These are phyloP conservation scores for Neuroterus valhalla DNA, from an alignment of 1,140 invertebrate species.

Conservation along the genomic window DNA sequence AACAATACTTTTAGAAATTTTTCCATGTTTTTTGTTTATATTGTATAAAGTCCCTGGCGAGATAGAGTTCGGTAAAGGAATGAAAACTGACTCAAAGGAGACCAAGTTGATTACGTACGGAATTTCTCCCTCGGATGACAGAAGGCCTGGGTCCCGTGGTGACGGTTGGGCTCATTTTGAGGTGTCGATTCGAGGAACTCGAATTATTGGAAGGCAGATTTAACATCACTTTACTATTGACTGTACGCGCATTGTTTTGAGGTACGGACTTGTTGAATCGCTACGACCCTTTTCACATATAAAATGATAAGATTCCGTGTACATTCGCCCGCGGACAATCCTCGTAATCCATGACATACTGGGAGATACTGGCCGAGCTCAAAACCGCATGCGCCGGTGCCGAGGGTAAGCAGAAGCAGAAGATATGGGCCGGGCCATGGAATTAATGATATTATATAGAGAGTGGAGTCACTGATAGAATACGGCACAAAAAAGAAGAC, in stretches of 20 bases:
- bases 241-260: conserved; percentile 36
- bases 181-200: conserved; percentile 38
- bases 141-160: conserved; percentile 53
- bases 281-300: conserved; percentile 53
- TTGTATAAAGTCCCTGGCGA: background rate
- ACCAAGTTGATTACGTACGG: conserved; percentile 57
- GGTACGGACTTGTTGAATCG: conserved; percentile 39
- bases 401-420: conserved; percentile 44
- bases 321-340: conserved; percentile 63
- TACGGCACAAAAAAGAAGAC: too few relatives aligned
- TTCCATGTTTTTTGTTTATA: background rate
- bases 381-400: conserved; percentile 57
- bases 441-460: too few relatives aligned
- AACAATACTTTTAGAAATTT: background rate
- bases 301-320: conserved; percentile 61
- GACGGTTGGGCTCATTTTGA: conserved; percentile 58
- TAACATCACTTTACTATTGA: conserved; percentile 34
- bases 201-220: conserved; percentile 31
- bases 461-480: too few relatives aligned
- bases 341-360: conserved; percentile 70
- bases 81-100: background rate
- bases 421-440: conserved; percentile 15
- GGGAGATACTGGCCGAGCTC: conserved; percentile 42
- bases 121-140: conserved; percentile 57
- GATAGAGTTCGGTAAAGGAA: background rate